Evolutionary conservation across 1,140 invertebrate species (phyloP).

Genomic region (Polyergus mexicanus): DNA sequence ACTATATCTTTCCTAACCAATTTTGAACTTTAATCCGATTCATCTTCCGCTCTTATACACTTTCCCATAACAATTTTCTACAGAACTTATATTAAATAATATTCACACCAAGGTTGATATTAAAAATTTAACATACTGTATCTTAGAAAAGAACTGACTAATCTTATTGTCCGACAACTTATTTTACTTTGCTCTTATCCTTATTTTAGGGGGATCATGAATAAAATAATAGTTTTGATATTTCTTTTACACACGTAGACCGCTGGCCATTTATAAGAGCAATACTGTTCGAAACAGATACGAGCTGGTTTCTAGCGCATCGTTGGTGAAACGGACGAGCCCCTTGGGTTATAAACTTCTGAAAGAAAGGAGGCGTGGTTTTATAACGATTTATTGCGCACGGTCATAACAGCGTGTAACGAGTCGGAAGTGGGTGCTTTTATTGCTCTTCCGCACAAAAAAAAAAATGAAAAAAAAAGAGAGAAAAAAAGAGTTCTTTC

Average conservation of each 20-base stretch:
- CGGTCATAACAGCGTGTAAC: conserved; percentile 59
- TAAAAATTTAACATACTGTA: neutral
- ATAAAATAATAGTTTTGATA: conserved; percentile 8
- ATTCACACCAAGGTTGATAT: neutral
- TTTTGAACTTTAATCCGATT: conserved; percentile 16
- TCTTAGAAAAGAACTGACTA: neutral
- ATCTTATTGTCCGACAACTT: neutral
- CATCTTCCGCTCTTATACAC: neutral
- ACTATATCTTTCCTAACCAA: neutral
- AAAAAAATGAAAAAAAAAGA: conserved; percentile 7
- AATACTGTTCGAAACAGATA: conserved; percentile 22
- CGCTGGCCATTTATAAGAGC: neutral
- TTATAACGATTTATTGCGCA: conserved; percentile 66
- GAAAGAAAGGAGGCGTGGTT: conserved; percentile 66
- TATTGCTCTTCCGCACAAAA: conserved; percentile 29
- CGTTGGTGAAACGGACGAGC: conserved; percentile 56
- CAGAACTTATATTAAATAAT: neutral
- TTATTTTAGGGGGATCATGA: neutral
- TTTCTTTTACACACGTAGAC: neutral
- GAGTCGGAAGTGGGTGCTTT: conserved; percentile 51
- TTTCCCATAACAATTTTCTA: neutral
- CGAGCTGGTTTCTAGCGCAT: conserved; percentile 50
- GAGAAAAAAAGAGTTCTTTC: conserved; percentile 8
- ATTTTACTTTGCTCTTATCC: neutral
- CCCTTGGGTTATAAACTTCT: conserved; percentile 52